Evolutionary conservation across 2,113 vertebrate genomes (phyloP).

Genomic region (Centropus unirufus): DNA sequence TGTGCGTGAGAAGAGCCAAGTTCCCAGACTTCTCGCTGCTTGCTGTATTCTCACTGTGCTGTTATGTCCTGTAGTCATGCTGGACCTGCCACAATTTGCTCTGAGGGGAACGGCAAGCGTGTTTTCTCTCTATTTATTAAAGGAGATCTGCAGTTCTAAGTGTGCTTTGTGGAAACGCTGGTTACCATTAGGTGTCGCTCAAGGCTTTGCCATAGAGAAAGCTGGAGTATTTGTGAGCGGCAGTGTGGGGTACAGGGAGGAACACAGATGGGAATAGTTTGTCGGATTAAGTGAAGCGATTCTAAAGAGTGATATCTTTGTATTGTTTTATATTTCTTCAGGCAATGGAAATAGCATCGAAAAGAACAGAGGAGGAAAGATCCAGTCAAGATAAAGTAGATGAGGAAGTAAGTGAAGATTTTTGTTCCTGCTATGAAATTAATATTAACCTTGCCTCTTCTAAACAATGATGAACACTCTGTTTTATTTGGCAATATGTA

Average conservation of each 20-base stretch:
- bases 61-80: neutral
- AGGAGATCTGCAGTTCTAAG: fast-evolving
- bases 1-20: neutral
- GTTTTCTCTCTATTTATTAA: neutral
- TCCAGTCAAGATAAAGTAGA: conserved; percentile 92
- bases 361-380: conserved; percentile 87
- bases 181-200: conserved; percentile 7
- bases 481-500: neutral
- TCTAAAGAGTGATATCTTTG: conserved; percentile 4
- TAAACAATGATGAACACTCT: neutral
- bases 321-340: conserved; percentile 65
- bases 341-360: conserved; percentile 88
- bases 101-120: neutral
- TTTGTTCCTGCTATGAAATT: neutral
- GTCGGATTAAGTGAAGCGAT: neutral
- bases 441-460: neutral
- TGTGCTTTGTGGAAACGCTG: neutral
- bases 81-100: neutral
- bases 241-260: neutral
- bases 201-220: neutral
- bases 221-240: neutral
- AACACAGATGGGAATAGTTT: neutral
- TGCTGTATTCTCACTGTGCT: neutral
- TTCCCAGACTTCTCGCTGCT: neutral
- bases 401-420: conserved; percentile 84